Conservation (phyloP, 2,113 vertebrate genomes). For the Dicrurus megarhynchus region DNA sequence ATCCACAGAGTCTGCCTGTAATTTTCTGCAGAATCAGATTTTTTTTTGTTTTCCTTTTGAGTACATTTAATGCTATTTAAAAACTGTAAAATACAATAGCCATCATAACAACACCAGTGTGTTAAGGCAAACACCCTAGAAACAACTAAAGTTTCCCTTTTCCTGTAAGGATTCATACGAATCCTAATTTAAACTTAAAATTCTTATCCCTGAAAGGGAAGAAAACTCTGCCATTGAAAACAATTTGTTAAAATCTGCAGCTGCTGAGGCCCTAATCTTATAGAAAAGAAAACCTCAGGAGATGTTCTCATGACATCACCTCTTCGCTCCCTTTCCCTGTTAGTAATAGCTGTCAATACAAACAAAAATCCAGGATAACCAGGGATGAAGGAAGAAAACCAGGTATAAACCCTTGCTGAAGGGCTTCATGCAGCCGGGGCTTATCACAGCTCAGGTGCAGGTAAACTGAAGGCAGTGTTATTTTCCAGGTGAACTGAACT, state of each 20-base stretch:
- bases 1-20: background rate
- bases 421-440: background rate
- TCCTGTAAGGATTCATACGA: background rate
- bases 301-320: background rate
- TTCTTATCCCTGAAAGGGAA: background rate
- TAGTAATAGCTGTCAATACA: background rate
- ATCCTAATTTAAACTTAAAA: background rate
- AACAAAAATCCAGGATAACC: background rate
- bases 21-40: constrained; percentile 24
- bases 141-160: background rate
- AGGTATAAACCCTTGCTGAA: background rate
- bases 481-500: background rate
- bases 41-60: background rate
- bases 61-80: background rate
- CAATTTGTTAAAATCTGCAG: background rate
- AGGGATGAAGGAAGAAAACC: background rate
- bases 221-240: background rate
- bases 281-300: background rate
- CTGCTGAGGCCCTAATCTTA: background rate
- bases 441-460: background rate
- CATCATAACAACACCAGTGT: background rate
- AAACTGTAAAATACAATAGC: background rate
- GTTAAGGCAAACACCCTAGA: background rate
- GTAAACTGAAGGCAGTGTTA: background rate
- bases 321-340: background rate